phyloP scores from a whole-genome alignment of 2,797 vertebrate species.

The Atherinosoma microstoma region DNA sequence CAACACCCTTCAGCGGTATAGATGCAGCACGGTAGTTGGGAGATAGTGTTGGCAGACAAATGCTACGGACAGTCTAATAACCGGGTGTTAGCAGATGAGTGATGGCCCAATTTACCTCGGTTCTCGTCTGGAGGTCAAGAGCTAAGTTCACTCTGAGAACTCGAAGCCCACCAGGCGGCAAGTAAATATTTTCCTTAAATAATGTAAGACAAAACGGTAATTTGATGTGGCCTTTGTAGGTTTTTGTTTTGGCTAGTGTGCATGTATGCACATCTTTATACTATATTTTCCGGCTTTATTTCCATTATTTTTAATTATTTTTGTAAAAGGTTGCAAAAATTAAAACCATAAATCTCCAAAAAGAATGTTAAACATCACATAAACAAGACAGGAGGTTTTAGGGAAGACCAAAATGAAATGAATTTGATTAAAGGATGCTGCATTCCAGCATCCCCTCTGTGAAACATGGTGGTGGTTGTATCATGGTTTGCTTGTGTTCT shows the following conservation, averaged over 20 bases:
- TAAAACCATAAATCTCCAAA: neutral
- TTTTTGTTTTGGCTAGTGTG: neutral
- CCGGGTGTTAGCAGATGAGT: slow-evolving; percentile 68
- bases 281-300: neutral
- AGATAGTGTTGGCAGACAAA: slow-evolving; percentile 65
- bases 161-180: slow-evolving; percentile 19
- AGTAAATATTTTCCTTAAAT: slow-evolving; percentile 42
- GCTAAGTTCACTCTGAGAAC: slow-evolving; percentile 50
- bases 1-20: slow-evolving; percentile 61
- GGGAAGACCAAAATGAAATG: neutral
- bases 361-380: neutral
- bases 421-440: neutral
- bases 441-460: neutral
- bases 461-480: neutral
- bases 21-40: slow-evolving; percentile 48
- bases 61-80: slow-evolving; percentile 58
- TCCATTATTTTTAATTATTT: neutral
- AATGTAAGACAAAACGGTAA: neutral
- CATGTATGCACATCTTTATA: neutral
- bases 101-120: slow-evolving; percentile 67
- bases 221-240: neutral
- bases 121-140: slow-evolving; percentile 59
- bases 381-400: neutral
- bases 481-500: neutral
- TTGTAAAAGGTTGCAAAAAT: neutral